Base-by-base conservation (phyloP, 2,113 vertebrate species). In the Tor tambroides region DNA sequence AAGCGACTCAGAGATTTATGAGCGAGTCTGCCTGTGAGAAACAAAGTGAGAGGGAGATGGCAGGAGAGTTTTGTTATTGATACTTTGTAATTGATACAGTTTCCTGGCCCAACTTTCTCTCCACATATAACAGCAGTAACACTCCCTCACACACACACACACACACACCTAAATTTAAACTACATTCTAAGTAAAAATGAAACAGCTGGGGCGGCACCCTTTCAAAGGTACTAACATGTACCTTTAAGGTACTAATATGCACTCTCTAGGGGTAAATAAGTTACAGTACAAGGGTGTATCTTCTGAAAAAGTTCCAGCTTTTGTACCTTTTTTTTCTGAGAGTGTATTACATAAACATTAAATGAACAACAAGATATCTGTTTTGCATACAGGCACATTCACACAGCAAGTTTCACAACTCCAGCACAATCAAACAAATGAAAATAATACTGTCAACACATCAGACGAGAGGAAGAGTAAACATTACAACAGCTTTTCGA, bases 381-480 rank as follows among this genome's bases (percentile, higher is more conserved):
- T 35, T 56, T 71, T 32, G 38, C 78, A 56, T 14, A 30, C 49
- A 71, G 35, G n/a, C 26, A 54, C 3, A n/a, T 79, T 51, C 23
- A 56, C 23, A 30, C 10, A 56, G 51, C 17, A 72, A 49, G 49
- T 84, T 85, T 28, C 12, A 61, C 6, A 46, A 61, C 19, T 15
- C 51, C 17, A 80, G 21, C 43, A 38, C 28, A 71, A 35, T 7
- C 82, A 83, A 71, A 69, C 54, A 38, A 26, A 85, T 88, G 76
- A 32, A 80, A 83, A 75, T 54, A 41, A 87, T 11, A 30, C 78
- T 83, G 85, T 90, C 80, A 86, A 86, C 71, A 76, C 49, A 23
- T 32, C 81, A 63, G 51, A 87, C 26, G 75, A 76, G 82, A 76
- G 23, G n/a, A 80, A 63, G 26, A 82, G 43, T 26, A 82, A 82